These are phyloP conservation scores for Coelopa pilipes DNA, from an alignment of 2,888 invertebrate genomes.

Conservation along the genomic window DNA sequence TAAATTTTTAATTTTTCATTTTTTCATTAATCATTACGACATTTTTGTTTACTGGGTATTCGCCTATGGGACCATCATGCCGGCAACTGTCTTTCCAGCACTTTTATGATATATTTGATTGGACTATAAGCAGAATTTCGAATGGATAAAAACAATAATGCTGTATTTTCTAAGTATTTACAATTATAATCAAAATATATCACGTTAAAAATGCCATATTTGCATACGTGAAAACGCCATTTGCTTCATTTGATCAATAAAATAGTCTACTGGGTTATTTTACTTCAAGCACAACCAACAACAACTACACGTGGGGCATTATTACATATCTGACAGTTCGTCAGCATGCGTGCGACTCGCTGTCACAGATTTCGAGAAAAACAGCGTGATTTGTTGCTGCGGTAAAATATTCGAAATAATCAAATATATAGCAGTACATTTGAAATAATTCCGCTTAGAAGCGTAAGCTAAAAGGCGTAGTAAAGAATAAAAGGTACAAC, in stretches of 20 bases:
- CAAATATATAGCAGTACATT: not conserved
- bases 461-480: conserved; percentile 24
- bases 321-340: conserved; percentile 1
- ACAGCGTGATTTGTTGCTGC: conserved; percentile 1
- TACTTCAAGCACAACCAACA: not conserved
- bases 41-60: too few species aligned
- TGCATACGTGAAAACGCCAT: not conserved
- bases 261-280: conserved; percentile 10
- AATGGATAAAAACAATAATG: too few species aligned
- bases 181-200: too few species aligned
- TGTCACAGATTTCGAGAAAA: not conserved
- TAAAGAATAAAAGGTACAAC: not conserved
- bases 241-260: not conserved
- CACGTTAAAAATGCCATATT: too few species aligned
- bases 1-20: too few species aligned
- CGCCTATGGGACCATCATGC: too few species aligned
- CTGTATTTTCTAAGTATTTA: too few species aligned
- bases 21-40: too few species aligned
- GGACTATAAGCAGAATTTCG: too few species aligned
- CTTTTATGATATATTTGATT: too few species aligned
- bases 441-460: not conserved
- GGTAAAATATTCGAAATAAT: conserved; percentile 3
- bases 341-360: conserved; percentile 4
- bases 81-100: too few species aligned
- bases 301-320: conserved; percentile 5